Base-by-base conservation (phyloP, 2,113 vertebrate genomes). In the Rhea americana region DNA sequence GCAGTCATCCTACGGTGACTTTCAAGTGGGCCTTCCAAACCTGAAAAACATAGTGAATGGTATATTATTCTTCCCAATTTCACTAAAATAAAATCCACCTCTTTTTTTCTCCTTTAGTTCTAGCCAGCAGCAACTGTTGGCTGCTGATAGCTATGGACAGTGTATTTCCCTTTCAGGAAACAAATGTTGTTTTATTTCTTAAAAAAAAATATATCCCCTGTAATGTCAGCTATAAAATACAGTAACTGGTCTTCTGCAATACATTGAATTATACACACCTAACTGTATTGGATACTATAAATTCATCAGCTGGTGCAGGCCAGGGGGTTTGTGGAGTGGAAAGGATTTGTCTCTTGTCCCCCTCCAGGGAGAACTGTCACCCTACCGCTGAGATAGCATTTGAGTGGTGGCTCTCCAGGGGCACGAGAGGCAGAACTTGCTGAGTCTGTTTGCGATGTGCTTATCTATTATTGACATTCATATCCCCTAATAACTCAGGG, bases 221-320 rank as follows among this genome's bases (percentile, higher is more conserved):
- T 95, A 96, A 95, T 96, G 94, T 96, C 92, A 94, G 93, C 93
- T 94, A 96, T 96, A 94, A 96, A 96, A 94, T 96, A 95, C 94
- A 94, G 94, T 94, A 96, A 95, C 93, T 87, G 88, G 80, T 96
- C 90, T 94, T 94, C 81, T 91, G 92, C 83, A 94, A 91, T 89
- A 87, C 83, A 94, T 89, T 91, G 91, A 93, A 95, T 96, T 96
- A 96, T 95, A 91, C 83, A 82, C 91, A 96, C 58, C 83, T 93
- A 96, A 93, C 86, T 80, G 81, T 73, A 89, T 89, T 95, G 93
- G 81, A 94, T 91, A 73, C 88, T 48, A 94, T 96, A 96, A 94
- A 96, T 96, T 96, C 95, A 95, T 96, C 90, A 93, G 77, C 75
- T 59, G 77, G 90, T 73, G 50, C 88, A 79, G 91, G 81, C 91